These are phyloP conservation scores for Carcharodon carcharias DNA, from an alignment of 2,797 vertebrate species.

Conservation along the genomic window DNA sequence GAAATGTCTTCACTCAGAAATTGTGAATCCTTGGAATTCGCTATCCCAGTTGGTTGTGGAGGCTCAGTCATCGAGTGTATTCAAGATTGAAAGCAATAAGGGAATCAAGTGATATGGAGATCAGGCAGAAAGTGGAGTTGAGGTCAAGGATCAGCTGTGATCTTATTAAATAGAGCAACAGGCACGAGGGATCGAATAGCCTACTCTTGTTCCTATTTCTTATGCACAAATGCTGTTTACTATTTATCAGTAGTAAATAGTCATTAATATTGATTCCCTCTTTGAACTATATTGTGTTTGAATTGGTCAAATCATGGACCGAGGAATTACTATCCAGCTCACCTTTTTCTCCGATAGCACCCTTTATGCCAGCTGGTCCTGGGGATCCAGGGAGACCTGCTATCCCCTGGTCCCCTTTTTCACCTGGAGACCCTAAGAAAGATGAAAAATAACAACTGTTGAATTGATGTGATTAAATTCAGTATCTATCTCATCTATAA, in stretches of 20 bases:
- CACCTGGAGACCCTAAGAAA: constrained; percentile 55
- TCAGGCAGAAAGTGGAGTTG: neutral
- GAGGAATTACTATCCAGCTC: neutral
- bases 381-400: constrained; percentile 43
- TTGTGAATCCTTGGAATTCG: neutral
- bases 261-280: neutral
- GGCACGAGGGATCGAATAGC: neutral
- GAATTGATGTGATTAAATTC: constrained; percentile 37
- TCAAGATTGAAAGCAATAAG: neutral
- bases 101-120: neutral
- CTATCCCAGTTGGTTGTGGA: too few species aligned
- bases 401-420: constrained; percentile 66
- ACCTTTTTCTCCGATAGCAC: constrained; percentile 66
- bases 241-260: neutral
- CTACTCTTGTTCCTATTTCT: neutral
- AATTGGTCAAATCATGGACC: neutral
- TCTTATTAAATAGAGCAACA: neutral
- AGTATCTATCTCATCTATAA: neutral
- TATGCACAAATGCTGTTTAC: neutral
- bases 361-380: constrained; percentile 55
- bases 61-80: neutral
- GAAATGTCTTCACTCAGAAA: neutral
- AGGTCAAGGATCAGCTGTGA: neutral
- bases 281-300: neutral
- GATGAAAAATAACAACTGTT: constrained; percentile 52